Percentiles rank a stretch among this genome's conserved stretches.
Conservation (phyloP, 2,113 vertebrate genomes). For the Hippolais icterina region DNA sequence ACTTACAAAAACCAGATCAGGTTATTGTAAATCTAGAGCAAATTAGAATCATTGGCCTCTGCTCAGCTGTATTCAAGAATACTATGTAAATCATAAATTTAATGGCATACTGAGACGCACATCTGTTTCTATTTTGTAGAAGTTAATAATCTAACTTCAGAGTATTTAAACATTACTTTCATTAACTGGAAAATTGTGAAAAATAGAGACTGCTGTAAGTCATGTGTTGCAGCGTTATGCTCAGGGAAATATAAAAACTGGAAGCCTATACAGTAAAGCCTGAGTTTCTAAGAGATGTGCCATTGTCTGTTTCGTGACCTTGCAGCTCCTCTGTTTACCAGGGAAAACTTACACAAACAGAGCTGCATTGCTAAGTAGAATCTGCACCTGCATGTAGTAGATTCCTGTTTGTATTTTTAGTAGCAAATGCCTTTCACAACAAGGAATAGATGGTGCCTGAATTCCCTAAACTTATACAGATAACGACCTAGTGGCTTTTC, state of each 20-base stretch:
- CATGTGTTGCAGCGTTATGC: conserved; percentile 45
- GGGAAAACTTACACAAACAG: conserved; percentile 54
- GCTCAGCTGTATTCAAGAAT: conserved; percentile 87
- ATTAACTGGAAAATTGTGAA: conserved; percentile 80
- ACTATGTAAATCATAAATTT: conserved; percentile 95
- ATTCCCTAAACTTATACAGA: conserved; percentile 29
- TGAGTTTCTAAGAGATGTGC: conserved; percentile 38
- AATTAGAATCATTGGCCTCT: conserved; percentile 93
- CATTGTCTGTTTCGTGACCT: conserved; percentile 49
- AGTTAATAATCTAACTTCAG: conserved; percentile 87
- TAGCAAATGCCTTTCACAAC: conserved; percentile 43
- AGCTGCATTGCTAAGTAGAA: conserved; percentile 35
- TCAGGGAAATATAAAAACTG: conserved; percentile 59
- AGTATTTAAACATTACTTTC: conserved; percentile 87
- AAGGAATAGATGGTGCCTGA: conserved; percentile 21
- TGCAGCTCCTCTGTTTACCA: conserved; percentile 22
- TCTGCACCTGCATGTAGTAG: conserved; percentile 56
- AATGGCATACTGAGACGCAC: conserved; percentile 90
- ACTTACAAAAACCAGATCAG: conserved; percentile 91
- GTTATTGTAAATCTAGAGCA: conserved; percentile 90
- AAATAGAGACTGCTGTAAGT: conserved; percentile 65
- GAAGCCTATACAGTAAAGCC: conserved; percentile 25
- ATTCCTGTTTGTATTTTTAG: conserved; percentile 52
- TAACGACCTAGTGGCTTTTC: conserved; percentile 28
- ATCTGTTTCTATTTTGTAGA: conserved; percentile 95